Base-by-base conservation (phyloP, 2,888 invertebrate species). In the Bursaphelenchus okinawaensis region DNA sequence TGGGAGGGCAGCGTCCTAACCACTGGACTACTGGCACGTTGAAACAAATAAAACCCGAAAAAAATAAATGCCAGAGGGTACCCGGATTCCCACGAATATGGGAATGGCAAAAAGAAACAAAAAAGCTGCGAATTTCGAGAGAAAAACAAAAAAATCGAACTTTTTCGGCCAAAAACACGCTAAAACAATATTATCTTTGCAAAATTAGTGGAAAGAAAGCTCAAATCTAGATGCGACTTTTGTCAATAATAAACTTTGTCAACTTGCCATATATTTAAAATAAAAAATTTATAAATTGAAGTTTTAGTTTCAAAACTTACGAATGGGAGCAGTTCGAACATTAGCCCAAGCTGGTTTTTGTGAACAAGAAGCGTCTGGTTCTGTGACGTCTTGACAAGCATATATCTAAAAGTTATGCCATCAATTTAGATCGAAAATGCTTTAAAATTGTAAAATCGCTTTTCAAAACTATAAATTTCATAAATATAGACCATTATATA, bases 321-420 rank as follows among this genome's bases (percentile, higher is more conserved):
- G 68, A 56, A 69, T 67, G n/a, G 74, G 57, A 7, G 28, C 40
- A 6, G 75, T 76, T 27, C 65, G 50, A 27, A 76, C 58, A n/a
- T 67, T 56, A 12, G 62, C 62, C 69, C 70, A 75, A 22, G 74
- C 68, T 22, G 68, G 67, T 20, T 69, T 61, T 22, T 51, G 52
- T n/a, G 75, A 75, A 68, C 78, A 78, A 19, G 29, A 67, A 23
- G 60, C 26, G 3, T 67, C 66, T 3, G 51, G 7, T 3, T 59
- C 74, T 1, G 31, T 68, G 0, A 65, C 55, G 63, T 79, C 67
- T 63, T 80, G 80, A 63, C 80, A 80, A 1, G 80, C 80, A 9
- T 62, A 40, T 27, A 79, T 65, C 40, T 62, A 51, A 1, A 62
- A 63, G n/a, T 24, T 16, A 6, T 2, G 16, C 7, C 8, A 29